These are phyloP conservation scores for Scaptomyza parva DNA, from an alignment of 2,888 invertebrate genomes.

Conservation along the genomic window DNA sequence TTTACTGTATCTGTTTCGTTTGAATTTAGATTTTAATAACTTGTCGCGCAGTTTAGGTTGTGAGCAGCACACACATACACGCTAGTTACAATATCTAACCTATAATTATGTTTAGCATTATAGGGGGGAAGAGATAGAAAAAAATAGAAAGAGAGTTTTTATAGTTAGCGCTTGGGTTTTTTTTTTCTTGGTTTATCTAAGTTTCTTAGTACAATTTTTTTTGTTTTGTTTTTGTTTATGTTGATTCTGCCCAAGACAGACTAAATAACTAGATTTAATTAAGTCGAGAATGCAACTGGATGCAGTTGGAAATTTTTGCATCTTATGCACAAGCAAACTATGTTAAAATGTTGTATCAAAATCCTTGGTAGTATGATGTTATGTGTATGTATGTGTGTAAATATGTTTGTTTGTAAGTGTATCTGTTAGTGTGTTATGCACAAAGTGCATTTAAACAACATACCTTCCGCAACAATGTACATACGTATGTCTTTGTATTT, in stretches of 20 bases:
- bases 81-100: conserved; percentile 81
- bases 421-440: background rate
- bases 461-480: conserved; percentile 6
- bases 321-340: conserved; percentile 43
- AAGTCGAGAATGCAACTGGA: conserved; percentile 61
- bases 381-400: conserved; percentile 8
- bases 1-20: conserved; percentile 30
- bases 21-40: conserved; percentile 35
- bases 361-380: conserved; percentile 41
- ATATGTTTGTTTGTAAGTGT: conserved; percentile 26
- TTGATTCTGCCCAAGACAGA: conserved; percentile 37
- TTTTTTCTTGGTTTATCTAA: conserved; percentile 20
- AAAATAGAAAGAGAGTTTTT: conserved; percentile 72
- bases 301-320: conserved; percentile 27
- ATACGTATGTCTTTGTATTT: conserved; percentile 27
- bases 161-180: conserved; percentile 66
- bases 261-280: conserved; percentile 42
- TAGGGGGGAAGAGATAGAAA: conserved; percentile 64
- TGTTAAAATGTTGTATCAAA: conserved; percentile 72
- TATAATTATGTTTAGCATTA: conserved; percentile 75
- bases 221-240: conserved; percentile 3
- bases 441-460: conserved; percentile 19
- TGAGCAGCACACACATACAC: conserved; percentile 41
- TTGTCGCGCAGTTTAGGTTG: conserved; percentile 37
- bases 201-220: conserved; percentile 50